phyloP scores from a whole-genome alignment of 2,888 invertebrate species.

The Oscheius onirici region DNA sequence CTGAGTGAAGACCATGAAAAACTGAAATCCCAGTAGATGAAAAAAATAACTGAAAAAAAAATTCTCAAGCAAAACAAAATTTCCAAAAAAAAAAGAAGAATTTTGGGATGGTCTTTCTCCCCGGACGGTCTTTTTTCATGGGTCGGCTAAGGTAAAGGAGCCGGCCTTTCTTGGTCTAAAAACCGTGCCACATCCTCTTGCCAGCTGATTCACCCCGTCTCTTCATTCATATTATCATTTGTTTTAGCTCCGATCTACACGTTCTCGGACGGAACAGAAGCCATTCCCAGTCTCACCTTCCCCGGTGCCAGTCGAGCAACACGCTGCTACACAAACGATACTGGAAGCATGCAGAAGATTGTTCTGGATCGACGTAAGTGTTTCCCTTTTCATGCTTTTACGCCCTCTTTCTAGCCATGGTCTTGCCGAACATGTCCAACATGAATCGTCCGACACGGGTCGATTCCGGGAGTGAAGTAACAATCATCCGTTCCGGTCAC shows the following conservation, averaged over 20 bases:
- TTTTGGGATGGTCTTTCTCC: too few species aligned
- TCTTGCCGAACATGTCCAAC: background rate
- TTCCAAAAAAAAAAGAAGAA: too few species aligned
- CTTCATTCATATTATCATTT: too few species aligned
- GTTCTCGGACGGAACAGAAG: background rate
- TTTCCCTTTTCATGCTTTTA: background rate
- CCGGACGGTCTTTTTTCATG: too few species aligned
- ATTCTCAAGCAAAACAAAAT: too few species aligned
- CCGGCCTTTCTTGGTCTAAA: too few species aligned
- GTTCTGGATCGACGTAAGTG: constrained; percentile 26
- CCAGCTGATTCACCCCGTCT: too few species aligned
- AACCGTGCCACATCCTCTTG: too few species aligned
- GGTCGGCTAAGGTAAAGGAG: too few species aligned
- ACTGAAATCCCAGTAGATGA: too few species aligned
- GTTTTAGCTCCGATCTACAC: background rate
- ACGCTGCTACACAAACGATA: background rate
- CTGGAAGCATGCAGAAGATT: constrained; percentile 26
- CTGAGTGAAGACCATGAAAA: too few species aligned
- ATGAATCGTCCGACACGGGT: background rate
- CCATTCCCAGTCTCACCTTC: background rate
- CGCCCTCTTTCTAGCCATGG: background rate
- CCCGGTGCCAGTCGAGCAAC: constrained; percentile 17
- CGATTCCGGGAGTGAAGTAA: constrained; percentile 5
- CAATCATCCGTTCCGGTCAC: background rate
- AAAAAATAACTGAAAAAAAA: too few species aligned